Conservation (phyloP, 1,140 invertebrate species). For the Anastrepha ludens region DNA sequence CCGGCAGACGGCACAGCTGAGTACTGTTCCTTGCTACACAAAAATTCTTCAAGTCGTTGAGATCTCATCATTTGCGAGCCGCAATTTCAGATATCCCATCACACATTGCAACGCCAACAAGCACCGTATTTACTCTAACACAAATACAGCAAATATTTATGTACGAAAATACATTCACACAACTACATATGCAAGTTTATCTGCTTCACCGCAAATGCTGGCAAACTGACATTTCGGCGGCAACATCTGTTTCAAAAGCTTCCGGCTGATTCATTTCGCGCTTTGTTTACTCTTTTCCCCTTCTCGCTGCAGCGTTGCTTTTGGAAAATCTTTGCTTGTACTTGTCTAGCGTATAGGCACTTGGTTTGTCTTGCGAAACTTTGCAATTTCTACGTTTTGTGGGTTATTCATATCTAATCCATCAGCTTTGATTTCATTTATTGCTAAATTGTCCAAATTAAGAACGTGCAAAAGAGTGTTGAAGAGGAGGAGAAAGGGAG, state of each 20-base stretch:
- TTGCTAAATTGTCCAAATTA: constrained; percentile 37
- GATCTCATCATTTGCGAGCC: not conserved
- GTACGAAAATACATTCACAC: not conserved
- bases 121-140: no score
- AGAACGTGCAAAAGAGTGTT: not conserved
- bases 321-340: not conserved
- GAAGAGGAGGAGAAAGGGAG: not conserved
- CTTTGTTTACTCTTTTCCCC: not conserved
- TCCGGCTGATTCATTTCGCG: not conserved
- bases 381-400: not conserved
- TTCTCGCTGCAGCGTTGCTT: not conserved
- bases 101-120: not conserved
- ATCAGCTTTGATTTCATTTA: constrained; percentile 44
- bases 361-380: not conserved
- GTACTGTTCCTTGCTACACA: no score
- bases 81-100: not conserved
- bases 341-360: not conserved
- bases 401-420: constrained; percentile 16
- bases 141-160: no score
- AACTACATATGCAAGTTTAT: not conserved
- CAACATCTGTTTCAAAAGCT: not conserved
- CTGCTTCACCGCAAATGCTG: not conserved
- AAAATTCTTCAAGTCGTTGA: not conserved
- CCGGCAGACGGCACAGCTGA: no score
- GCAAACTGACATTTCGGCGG: not conserved